Base-by-base conservation (phyloP, 2,888 invertebrate genomes). In the Zootermopsis nevadensis region DNA sequence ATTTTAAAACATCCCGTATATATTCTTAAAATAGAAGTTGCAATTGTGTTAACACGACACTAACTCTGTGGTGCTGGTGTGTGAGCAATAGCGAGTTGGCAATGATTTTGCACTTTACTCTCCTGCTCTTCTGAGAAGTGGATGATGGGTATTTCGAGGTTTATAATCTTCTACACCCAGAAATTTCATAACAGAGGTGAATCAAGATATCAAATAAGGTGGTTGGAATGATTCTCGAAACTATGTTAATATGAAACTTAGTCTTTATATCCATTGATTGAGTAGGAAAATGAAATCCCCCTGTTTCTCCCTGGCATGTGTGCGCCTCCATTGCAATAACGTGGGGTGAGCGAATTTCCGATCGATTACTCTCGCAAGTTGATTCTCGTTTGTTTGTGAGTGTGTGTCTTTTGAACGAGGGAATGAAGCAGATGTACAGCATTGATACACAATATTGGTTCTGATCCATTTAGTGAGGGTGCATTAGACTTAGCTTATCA, bases 231-330 rank as follows among this genome's bases (percentile, higher is more conserved):
- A 15, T 27, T 60, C 27, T 60, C 19, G 15, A 60, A 60, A 60
- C 33, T 74, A 55, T 53, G 55, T 67, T 55, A 53, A 35, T 53
- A 74, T 12, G 38, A 55, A 3, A 42, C 38, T 31, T 81, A 10
- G 15, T 10, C 76, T 8, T 22, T 33, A 15, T 77, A 31, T 7
- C 48, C 81, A 24, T 69, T 60, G 80, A 74, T 53, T 76, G 55
- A 83, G 80, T 83, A 80, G 60, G 80, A 80, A 83, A 83, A 83
- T 83, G 80, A 80, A 83, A 83, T 72, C 15, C 80, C 80, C 80
- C 38, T 72, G 42, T 80, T 83, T 82, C 72, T 42, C 38, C 42
- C 48, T 10, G 48, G 30, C 77, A n/a, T 48, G 33, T 42, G 77
- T 27, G 77, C 48, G 77, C 53, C n/a, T 15, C 30, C 27, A 22